These are phyloP conservation scores for Yponomeuta plumbellus DNA, from an alignment of 2,888 invertebrate genomes.

Conservation along the genomic window DNA sequence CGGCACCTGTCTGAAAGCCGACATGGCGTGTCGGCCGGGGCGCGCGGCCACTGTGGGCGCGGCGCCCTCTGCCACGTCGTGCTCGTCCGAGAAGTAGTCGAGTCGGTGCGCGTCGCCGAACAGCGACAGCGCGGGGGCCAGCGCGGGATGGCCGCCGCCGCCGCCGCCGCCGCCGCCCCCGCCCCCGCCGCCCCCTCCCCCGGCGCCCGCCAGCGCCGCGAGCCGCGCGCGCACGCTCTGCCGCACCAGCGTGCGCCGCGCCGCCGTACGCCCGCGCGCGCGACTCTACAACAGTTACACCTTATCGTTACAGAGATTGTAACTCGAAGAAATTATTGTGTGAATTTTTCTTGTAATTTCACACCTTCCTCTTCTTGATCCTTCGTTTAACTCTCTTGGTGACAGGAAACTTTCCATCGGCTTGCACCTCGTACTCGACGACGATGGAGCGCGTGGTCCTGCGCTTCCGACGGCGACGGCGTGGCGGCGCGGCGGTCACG, in stretches of 20 bases:
- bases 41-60: slow-evolving; percentile 54
- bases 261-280: slow-evolving; percentile 54
- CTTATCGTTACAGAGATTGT: too few relatives aligned
- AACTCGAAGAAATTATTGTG: too few relatives aligned
- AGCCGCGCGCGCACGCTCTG: slow-evolving; percentile 56
- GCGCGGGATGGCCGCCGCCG: slow-evolving; percentile 27
- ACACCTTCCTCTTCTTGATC: slow-evolving; percentile 52
- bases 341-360: slow-evolving; percentile 18
- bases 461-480: slow-evolving; percentile 44
- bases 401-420: slow-evolving; percentile 78
- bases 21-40: slow-evolving; percentile 60
- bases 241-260: slow-evolving; percentile 56
- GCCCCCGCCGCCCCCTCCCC: slow-evolving; percentile 18
- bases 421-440: slow-evolving; percentile 80
- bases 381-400: slow-evolving; percentile 68
- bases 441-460: slow-evolving; percentile 77
- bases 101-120: slow-evolving; percentile 82
- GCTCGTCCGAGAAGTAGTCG: slow-evolving; percentile 80
- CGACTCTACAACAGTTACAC: slow-evolving; percentile 33
- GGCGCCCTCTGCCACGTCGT: slow-evolving; percentile 35
- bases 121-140: slow-evolving; percentile 56
- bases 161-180: not conserved
- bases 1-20: slow-evolving; percentile 60
- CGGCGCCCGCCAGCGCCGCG: slow-evolving; percentile 28
- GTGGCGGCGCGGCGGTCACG: slow-evolving; percentile 21